Percentiles rank a stretch among this genome's conserved stretches.
Conservation (phyloP, 2,888 invertebrate species). For the Leucoptera coffeella region DNA sequence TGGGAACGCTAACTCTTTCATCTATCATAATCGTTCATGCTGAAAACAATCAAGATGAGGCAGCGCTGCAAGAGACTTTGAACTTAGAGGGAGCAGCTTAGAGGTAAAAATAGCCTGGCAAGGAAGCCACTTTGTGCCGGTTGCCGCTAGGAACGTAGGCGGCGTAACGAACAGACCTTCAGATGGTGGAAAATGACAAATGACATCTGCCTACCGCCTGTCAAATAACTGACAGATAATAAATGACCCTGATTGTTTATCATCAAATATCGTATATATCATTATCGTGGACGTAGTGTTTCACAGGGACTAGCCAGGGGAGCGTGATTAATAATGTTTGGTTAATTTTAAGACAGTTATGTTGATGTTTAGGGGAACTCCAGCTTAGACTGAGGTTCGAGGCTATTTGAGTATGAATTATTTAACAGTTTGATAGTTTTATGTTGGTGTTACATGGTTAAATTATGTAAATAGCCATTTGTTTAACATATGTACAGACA, state of each 20-base stretch:
- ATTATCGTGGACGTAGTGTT: slow-evolving; percentile 46
- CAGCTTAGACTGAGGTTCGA: too few relatives aligned
- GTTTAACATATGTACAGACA: too few relatives aligned
- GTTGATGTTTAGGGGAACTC: too few relatives aligned
- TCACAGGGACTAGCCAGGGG: slow-evolving; percentile 19
- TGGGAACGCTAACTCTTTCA: slow-evolving; percentile 52
- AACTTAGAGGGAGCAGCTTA: slow-evolving; percentile 10
- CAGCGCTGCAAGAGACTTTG: slow-evolving; percentile 14
- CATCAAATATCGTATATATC: slow-evolving; percentile 56
- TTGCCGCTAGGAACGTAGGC: slow-evolving; percentile 35
- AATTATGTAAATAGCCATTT: background rate
- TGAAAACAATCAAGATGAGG: slow-evolving; percentile 54
- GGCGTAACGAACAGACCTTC: slow-evolving; percentile 51
- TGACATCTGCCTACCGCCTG: slow-evolving; percentile 64
- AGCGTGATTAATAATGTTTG: slow-evolving; percentile 50
- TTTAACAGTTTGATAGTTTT: background rate
- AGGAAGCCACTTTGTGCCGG: too few relatives aligned
- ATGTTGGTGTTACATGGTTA: background rate
- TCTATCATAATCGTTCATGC: slow-evolving; percentile 55
- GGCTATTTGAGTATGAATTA: slow-evolving; percentile 8
- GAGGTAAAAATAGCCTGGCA: too few relatives aligned
- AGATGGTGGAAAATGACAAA: slow-evolving; percentile 60
- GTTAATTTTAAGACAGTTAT: slow-evolving; percentile 44
- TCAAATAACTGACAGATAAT: slow-evolving; percentile 62
- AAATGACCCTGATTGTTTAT: slow-evolving; percentile 61